Evolutionary conservation across 2,113 vertebrate genomes (phyloP).

Genomic region (Clupea harengus): DNA sequence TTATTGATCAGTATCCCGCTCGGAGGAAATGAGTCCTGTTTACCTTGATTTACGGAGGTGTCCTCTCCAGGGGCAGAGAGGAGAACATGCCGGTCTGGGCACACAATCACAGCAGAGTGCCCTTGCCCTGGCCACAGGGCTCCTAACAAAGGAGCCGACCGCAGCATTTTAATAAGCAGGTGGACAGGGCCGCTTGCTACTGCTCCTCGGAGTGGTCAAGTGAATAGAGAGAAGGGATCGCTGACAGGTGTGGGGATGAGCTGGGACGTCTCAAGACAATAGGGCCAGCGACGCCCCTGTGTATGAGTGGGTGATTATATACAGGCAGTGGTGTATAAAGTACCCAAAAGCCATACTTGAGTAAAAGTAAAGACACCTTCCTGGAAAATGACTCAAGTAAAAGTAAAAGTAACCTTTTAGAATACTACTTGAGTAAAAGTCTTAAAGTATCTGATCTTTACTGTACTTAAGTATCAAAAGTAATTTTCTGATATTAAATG

Average conservation of each 20-base stretch:
- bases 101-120: conserved; percentile 27
- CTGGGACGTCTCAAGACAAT: neutral
- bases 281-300: neutral
- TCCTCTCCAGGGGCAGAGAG: conserved; percentile 37
- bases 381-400: no score
- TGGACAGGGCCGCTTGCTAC: neutral
- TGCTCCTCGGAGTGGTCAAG: conserved; percentile 17
- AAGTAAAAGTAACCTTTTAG: no score
- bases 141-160: neutral
- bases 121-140: conserved; percentile 25
- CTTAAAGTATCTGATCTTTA: no score
- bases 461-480: no score
- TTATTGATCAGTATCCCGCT: conserved; percentile 46
- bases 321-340: no score
- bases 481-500: no score
- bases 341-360: no score
- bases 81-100: neutral
- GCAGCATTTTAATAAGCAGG: conserved; percentile 21
- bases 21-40: conserved; percentile 45
- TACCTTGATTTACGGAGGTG: conserved; percentile 36
- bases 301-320: neutral
- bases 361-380: no score
- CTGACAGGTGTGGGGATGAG: no score
- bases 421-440: no score
- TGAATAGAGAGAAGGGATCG: neutral